Percentiles rank a stretch among this genome's conserved stretches.
phyloP scores from a whole-genome alignment of 2,888 invertebrate species.

The Unio delphinus region DNA sequence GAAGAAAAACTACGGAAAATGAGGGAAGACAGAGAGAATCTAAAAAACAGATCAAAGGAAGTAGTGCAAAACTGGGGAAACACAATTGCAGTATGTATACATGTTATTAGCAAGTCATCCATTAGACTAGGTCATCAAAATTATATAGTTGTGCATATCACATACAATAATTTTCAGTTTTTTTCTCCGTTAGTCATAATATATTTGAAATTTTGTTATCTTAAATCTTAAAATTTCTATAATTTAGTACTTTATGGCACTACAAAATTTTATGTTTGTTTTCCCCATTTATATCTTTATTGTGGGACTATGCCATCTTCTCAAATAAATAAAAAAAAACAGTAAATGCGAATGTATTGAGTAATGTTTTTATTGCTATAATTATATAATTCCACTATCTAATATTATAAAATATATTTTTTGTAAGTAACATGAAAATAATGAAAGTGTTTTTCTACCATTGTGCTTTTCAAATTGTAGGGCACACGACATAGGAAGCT shows the following conservation, averaged over 20 bases:
- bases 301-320: too few species aligned
- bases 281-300: too few species aligned
- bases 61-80: slow-evolving; percentile 70
- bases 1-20: slow-evolving; percentile 57
- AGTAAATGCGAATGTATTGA: too few species aligned
- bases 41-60: slow-evolving; percentile 66
- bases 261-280: too few species aligned
- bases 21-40: slow-evolving; percentile 60
- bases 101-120: not conserved
- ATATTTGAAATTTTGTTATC: too few species aligned
- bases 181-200: not conserved
- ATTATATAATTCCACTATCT: too few species aligned
- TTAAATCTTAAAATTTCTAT: too few species aligned
- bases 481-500: slow-evolving; percentile 69
- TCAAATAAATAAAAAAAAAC: too few species aligned
- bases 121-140: not conserved
- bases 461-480: slow-evolving; percentile 36
- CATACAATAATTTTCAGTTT: not conserved
- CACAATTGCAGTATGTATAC: slow-evolving; percentile 66
- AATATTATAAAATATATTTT: too few species aligned
- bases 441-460: not conserved
- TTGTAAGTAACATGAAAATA: too few species aligned
- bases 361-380: too few species aligned
- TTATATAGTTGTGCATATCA: not conserved
- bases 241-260: too few species aligned